A percentile compares a stretch with the other conserved stretches of the same genome.
Evolutionary conservation across 2,888 invertebrate species (phyloP).

Genomic region (Polietes domitor): DNA sequence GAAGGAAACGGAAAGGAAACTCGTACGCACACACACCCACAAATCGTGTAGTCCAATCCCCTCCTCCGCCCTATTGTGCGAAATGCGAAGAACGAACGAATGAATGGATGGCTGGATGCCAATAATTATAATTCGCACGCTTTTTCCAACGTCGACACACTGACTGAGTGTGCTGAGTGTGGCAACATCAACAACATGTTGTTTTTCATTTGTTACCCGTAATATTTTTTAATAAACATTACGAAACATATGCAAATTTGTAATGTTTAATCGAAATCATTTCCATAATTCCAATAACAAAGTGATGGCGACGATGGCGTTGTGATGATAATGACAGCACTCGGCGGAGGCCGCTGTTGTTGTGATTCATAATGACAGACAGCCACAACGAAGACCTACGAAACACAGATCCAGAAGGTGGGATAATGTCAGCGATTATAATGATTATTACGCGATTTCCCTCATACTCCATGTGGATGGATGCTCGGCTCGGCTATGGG

Average conservation of each 20-base stretch:
- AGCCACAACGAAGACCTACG: conserved; percentile 24
- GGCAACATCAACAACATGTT: conserved; percentile 46
- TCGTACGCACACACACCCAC: background rate
- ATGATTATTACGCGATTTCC: conserved; percentile 52
- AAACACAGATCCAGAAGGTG: conserved; percentile 46
- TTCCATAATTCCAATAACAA: conserved; percentile 64
- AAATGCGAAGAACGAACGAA: background rate
- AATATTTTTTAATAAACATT: conserved; percentile 36
- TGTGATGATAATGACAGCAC: conserved; percentile 11
- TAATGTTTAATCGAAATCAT: conserved; percentile 63
- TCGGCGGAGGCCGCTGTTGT: background rate
- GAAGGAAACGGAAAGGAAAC: conserved; percentile 22
- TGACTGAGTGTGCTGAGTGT: too few relatives aligned
- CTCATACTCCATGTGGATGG: conserved; percentile 10
- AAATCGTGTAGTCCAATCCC: background rate
- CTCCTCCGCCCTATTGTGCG: background rate
- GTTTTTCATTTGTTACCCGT: background rate
- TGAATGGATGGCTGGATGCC: background rate
- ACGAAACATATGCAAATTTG: conserved; percentile 64
- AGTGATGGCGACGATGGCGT: conserved; percentile 18
- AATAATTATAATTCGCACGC: conserved; percentile 60
- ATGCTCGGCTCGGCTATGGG: background rate
- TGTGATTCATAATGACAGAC: conserved; percentile 10
- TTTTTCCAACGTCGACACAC: conserved; percentile 31
- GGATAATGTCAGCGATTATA: conserved; percentile 64